Evolutionary conservation across 2,797 vertebrate genomes (phyloP).

Genomic region (Enteromius afrohamiltoni): DNA sequence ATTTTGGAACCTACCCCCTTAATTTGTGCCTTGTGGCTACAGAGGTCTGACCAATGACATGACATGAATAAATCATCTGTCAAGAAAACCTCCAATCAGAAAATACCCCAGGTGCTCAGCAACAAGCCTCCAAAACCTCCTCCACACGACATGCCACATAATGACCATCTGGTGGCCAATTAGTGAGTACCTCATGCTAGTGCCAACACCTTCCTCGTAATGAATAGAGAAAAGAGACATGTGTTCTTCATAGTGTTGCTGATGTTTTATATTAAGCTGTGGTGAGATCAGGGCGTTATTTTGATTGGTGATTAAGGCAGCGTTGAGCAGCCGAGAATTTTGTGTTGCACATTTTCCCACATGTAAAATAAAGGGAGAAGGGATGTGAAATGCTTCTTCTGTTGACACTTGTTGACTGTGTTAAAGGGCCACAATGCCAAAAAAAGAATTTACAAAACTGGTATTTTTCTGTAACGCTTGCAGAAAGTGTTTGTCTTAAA

Average conservation of each 20-base stretch:
- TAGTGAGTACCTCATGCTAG: slow-evolving; percentile 47
- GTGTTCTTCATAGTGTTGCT: slow-evolving; percentile 45
- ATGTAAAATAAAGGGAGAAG: slow-evolving; percentile 20
- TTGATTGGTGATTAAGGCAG: slow-evolving; percentile 49
- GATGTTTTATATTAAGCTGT: slow-evolving; percentile 47
- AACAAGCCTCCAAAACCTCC: slow-evolving; percentile 43
- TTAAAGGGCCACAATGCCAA: not conserved
- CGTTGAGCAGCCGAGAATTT: slow-evolving; percentile 21
- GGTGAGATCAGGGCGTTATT: slow-evolving; percentile 45
- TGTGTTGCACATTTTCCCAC: slow-evolving; percentile 38
- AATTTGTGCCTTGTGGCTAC: slow-evolving; percentile 52
- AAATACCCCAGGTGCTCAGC: slow-evolving; percentile 46
- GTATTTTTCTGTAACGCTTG: not conserved
- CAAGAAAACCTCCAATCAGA: slow-evolving; percentile 42
- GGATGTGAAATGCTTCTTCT: not conserved
- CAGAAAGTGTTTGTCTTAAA: not conserved
- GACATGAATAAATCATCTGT: slow-evolving; percentile 61
- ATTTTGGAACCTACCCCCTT: slow-evolving; percentile 34
- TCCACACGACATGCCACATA: slow-evolving; percentile 48
- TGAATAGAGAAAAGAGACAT: slow-evolving; percentile 50
- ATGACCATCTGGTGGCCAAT: slow-evolving; percentile 63
- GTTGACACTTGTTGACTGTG: slow-evolving; percentile 17
- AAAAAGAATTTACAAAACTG: not conserved
- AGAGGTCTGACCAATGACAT: slow-evolving; percentile 42
- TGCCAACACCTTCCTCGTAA: slow-evolving; percentile 57